Evolutionary conservation across 2,888 invertebrate species (phyloP), one percentile per base, ranked within the genome.

Genomic region (Girardia tigrina): DNA sequence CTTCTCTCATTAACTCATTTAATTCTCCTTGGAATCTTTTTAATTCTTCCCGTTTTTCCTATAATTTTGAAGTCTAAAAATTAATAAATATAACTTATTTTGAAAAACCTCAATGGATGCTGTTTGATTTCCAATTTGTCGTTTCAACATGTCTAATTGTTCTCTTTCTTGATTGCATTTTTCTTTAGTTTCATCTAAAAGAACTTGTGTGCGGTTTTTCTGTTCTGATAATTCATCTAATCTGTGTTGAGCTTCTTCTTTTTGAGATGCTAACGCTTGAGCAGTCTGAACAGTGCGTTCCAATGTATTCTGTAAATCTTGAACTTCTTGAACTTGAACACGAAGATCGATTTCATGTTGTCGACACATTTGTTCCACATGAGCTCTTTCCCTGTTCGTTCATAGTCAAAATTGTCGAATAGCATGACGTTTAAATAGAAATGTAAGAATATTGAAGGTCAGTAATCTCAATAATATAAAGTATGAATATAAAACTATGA

Each of bases 131-230:
- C 56, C 56, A 12, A 56, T 56, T 56, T 56, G 56, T n/a, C n/a
- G n/a, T 56, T 56, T 56, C n/a, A 56, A 56, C 4, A 56, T 56
- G n/a, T 56, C 56, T 16, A 56, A n/a, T 56, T 56, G 56, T 56
- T 56, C 56, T n/a, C 56, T 56, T 56, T 56, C 56, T 16, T 56
- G 56, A 56, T 56, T 56, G n/a, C 56, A 56, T 56, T 56, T 56
- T 23, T 56, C 20, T n/a, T 23, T 56, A 6, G 56, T 56, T 23
- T 56, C 56, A 56, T 56, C 56, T 56, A 56, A 56, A 20, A n/a
- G 23, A n/a, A 56, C 56, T 56, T 56, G 56, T 20, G 56, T 56
- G 23, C 56, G 56, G 23, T 56, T 56, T 56, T 23, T 56, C 23
- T 56, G 56, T 23, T 56, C 56, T 6, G 56, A 56, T 16, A 56